Percentiles rank a stretch among this genome's conserved stretches.
These are phyloP conservation scores for Callorhinus ursinus DNA, from an alignment of 2,113 vertebrate genomes.

Conservation along the genomic window DNA sequence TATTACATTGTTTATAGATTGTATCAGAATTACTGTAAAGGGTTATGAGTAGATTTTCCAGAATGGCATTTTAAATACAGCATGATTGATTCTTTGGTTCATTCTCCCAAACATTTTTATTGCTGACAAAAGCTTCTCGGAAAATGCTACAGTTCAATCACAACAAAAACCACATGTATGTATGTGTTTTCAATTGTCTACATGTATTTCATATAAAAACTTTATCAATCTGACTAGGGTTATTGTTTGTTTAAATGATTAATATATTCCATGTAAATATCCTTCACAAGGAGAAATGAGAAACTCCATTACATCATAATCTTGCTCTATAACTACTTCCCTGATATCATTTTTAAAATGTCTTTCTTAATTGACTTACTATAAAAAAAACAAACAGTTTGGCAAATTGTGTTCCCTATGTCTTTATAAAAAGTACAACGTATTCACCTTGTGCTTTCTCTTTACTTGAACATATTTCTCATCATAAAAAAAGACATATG, in stretches of 20 bases:
- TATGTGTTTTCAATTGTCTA: not conserved
- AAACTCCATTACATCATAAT: not conserved
- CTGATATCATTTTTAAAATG: not conserved
- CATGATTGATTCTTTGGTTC: constrained; percentile 70
- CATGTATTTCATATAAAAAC: not conserved
- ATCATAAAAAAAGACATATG: not conserved
- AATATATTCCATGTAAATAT: not conserved
- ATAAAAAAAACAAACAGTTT: not conserved
- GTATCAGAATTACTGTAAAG: constrained; percentile 70
- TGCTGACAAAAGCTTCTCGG: constrained; percentile 67
- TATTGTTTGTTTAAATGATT: not conserved
- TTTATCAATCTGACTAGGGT: not conserved
- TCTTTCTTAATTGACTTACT: not conserved
- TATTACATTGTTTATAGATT: constrained; percentile 75
- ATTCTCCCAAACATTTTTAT: constrained; percentile 63
- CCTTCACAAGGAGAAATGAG: not conserved
- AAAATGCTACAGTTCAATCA: not conserved
- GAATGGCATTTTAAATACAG: constrained; percentile 72
- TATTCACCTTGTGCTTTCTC: not conserved
- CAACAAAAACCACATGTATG: not conserved
- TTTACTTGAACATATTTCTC: not conserved
- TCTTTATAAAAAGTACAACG: not conserved
- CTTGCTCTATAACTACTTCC: not conserved
- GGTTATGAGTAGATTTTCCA: constrained; percentile 69
- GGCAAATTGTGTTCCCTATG: not conserved